Evolutionary conservation across 2,888 invertebrate genomes (phyloP), one percentile per base, ranked within the genome.

Genomic region (Drosophila colorata): DNA sequence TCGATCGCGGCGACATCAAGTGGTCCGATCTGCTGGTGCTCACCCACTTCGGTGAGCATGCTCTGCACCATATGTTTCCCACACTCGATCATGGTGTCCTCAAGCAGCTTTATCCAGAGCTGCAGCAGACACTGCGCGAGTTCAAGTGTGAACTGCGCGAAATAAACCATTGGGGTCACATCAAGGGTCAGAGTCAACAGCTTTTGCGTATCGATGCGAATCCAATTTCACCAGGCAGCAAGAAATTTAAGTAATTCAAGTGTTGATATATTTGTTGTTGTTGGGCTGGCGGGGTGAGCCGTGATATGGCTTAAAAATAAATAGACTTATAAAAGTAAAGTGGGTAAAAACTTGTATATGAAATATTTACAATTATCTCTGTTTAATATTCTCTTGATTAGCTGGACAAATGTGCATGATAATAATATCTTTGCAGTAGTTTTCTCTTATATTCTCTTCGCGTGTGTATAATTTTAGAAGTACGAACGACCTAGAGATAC

Each of bases 61-160:
- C 94, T 0, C 91, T 97, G 1, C 97, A 97, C 90, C 97, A 97
- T 90, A 91, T 97, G 13, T 95, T 97, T 80, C 97, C 97, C 0
- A 95, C 96, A 0, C 80, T 97, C 16, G 97, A 97, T 88, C 96
- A 97, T 82, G 94, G 94, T 0, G 93, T 95, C 61, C 92, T 97
- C 1, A 93, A 94, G 31, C 93, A 94, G 44, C 92, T 97, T 7
- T 94, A 95, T 82, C 94, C 95, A 0, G 93, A 93, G 23, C 69
- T 92, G 1, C 76, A 70, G 9, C 61, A 84, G 60, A 92, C 92
- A 0, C 55, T 91, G 9, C 35, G 74, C 1, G 91, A 92, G 46
- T 92, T 90, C 31, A 73, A 90, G 14, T 48, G 70, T 11, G 88
- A 90, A 16, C 55, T 90, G 3, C 74, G 90, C 6, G 90, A 90